Evolutionary conservation across 1,140 invertebrate genomes (phyloP), one percentile per base, ranked within the genome.

Genomic region (Meloidogyne exigua): DNA sequence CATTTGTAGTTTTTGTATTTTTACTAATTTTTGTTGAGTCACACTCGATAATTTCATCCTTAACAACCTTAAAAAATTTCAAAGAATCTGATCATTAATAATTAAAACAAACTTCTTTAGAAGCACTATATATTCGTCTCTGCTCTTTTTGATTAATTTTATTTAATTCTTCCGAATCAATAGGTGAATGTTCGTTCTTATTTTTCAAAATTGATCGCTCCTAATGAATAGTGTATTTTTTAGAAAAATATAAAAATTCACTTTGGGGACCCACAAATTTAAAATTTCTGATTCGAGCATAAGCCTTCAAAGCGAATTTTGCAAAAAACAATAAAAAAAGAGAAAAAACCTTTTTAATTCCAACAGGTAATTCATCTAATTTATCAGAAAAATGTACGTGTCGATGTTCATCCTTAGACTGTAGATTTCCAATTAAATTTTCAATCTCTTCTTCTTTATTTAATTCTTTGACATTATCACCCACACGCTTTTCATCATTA

Each of bases 131-230:
- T n/a, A 57, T 57, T 57, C 49, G 49, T n/a, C 28, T 28, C 66
- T 25, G 13, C 49, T 76, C 81, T 32, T 79, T 73, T 28, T 81
- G 25, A 39, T 82, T 63, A 36, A 83, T 83, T 63, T 26, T 63
- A 63, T 75, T 42, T 18, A 83, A 39, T 25, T 65, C 75, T 57
- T 15, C 32, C 21, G 28, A 21, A 42, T 81, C 78, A n/a, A 81
- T 71, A 36, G 79, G 80, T 23, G 80, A 76, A n/a, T 39, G 49
- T 18, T 80, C 65, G 25, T 81, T 39, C 57, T 71, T 78, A 23
- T 82, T 83, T 36, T 63, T 42, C 15, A 81, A 63, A 62, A 81
- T 81, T 11, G 80, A 75, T 13, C 68, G 79, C 49, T 44, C 66
- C 26, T 28, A 77, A 71, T 36, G 4, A 72, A 72, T 26, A 25